These are phyloP conservation scores for Apistogramma diplotaenia DNA, from an alignment of 2,113 vertebrate species.

Conservation along the genomic window DNA sequence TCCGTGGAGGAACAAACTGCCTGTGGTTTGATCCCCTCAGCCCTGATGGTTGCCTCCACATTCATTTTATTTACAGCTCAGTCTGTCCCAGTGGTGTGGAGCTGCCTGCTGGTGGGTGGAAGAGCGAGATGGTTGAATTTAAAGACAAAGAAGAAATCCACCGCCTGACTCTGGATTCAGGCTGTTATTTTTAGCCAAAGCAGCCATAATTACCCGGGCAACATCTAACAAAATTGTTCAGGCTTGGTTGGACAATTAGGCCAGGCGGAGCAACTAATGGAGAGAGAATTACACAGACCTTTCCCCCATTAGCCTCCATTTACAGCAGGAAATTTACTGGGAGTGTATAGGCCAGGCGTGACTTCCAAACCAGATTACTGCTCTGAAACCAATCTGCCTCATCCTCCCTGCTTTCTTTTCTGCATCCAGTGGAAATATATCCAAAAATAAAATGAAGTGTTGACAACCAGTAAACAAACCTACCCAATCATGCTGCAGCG, in stretches of 20 bases:
- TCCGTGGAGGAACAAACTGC: slow-evolving; percentile 12
- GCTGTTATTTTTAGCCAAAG: slow-evolving; percentile 77
- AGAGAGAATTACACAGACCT: slow-evolving; percentile 77
- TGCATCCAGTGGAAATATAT: not conserved
- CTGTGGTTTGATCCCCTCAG: slow-evolving; percentile 37
- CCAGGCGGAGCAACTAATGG: slow-evolving; percentile 75
- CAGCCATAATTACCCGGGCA: slow-evolving; percentile 74
- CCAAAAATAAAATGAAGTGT: not conserved
- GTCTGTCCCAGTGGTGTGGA: slow-evolving; percentile 12
- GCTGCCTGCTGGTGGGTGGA: slow-evolving; percentile 8
- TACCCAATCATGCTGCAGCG: not conserved
- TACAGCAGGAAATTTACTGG: slow-evolving; percentile 75
- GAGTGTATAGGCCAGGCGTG: slow-evolving; percentile 62
- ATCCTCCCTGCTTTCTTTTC: not conserved
- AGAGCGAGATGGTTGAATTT: not conserved
- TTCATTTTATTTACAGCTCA: slow-evolving; percentile 31
- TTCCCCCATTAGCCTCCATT: slow-evolving; percentile 78
- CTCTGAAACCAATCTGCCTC: slow-evolving; percentile 27
- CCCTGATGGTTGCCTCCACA: slow-evolving; percentile 22
- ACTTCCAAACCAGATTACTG: slow-evolving; percentile 73
- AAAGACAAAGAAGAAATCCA: slow-evolving; percentile 32
- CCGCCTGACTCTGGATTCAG: slow-evolving; percentile 35
- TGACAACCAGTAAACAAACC: not conserved
- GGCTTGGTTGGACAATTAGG: slow-evolving; percentile 79
- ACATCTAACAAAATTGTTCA: slow-evolving; percentile 78